phyloP scores from a whole-genome alignment of 1,140 invertebrate genomes.

The Nephila pilipes region DNA sequence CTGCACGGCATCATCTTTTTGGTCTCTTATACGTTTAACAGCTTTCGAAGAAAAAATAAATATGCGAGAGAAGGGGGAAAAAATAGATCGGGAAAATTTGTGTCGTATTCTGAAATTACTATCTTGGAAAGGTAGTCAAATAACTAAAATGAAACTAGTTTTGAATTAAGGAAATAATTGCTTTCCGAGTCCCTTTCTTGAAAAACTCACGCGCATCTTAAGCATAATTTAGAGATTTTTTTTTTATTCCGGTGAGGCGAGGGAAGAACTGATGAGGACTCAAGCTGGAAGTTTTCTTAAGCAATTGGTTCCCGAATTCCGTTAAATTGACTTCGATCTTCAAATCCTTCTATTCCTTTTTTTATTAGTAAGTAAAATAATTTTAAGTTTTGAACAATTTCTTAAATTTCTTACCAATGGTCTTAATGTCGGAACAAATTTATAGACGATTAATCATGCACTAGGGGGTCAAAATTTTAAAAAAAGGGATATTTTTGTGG shows the following conservation, averaged over 20 bases:
- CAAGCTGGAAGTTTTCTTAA: not conserved
- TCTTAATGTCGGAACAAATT: too few species aligned
- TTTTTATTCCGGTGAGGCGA: not conserved
- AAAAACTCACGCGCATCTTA: constrained; percentile 44
- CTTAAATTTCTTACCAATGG: too few species aligned
- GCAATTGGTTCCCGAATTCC: not conserved
- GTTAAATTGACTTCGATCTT: not conserved
- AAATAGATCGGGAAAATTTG: constrained; percentile 54
- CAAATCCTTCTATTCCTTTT: not conserved
- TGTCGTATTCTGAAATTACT: constrained; percentile 72
- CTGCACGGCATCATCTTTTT: constrained; percentile 57
- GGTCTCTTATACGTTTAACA: constrained; percentile 53
- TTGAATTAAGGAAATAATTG: constrained; percentile 74
- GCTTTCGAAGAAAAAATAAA: constrained; percentile 56
- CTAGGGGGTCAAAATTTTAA: too few species aligned
- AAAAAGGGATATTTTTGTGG: too few species aligned
- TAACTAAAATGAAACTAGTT: constrained; percentile 74
- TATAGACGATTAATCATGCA: too few species aligned
- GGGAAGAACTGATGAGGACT: not conserved
- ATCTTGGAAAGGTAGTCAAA: constrained; percentile 66
- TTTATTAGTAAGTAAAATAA: not conserved
- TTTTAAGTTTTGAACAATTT: not conserved
- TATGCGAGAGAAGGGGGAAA: constrained; percentile 13
- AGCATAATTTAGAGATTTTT: constrained; percentile 38
- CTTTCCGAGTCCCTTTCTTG: constrained; percentile 53